phyloP scores from a whole-genome alignment of 30 jellyfish, hydroid and myxozoan genomes.

The Cassiopea xamachana region DNA sequence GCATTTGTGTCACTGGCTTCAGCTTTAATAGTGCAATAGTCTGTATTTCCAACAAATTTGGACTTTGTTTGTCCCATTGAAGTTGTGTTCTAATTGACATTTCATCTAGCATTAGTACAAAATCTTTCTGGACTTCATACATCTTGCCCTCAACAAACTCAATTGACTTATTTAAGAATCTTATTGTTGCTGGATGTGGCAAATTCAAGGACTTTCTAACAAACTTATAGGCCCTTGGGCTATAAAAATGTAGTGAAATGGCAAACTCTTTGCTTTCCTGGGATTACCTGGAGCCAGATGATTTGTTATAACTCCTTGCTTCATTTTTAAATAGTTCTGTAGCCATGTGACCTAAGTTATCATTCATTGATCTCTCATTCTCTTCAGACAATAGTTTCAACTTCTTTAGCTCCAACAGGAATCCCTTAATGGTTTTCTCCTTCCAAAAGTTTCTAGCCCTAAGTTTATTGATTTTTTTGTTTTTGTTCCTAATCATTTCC shows the following conservation, averaged over 20 bases:
- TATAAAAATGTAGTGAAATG: conserved; percentile 9
- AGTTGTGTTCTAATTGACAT: conserved; percentile 39
- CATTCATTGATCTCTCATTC: not conserved
- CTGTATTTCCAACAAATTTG: conserved; percentile 60
- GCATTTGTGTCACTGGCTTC: conserved; percentile 38
- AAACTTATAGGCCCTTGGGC: conserved; percentile 37
- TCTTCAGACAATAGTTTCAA: not conserved
- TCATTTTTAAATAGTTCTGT: conserved; percentile 12
- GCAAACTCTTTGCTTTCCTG: conserved; percentile 35
- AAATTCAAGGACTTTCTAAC: conserved; percentile 12
- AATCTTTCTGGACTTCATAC: not conserved
- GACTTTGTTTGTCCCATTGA: conserved; percentile 16
- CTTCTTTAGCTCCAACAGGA: not conserved
- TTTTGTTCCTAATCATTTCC: not conserved
- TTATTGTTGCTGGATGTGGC: conserved; percentile 52
- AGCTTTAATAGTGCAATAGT: conserved; percentile 43
- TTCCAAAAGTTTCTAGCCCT: not conserved
- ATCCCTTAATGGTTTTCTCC: not conserved
- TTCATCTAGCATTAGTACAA: conserved; percentile 1
- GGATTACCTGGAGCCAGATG: conserved; percentile 21
- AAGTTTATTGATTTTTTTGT: not conserved
- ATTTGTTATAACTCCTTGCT: not conserved
- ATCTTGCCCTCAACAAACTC: not conserved
- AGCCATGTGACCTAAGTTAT: conserved; percentile 8
- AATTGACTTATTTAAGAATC: conserved; percentile 36